Percentiles rank a stretch among this genome's conserved stretches.
phyloP scores from a whole-genome alignment of 2,113 vertebrate species.

The Corvus cornix region DNA sequence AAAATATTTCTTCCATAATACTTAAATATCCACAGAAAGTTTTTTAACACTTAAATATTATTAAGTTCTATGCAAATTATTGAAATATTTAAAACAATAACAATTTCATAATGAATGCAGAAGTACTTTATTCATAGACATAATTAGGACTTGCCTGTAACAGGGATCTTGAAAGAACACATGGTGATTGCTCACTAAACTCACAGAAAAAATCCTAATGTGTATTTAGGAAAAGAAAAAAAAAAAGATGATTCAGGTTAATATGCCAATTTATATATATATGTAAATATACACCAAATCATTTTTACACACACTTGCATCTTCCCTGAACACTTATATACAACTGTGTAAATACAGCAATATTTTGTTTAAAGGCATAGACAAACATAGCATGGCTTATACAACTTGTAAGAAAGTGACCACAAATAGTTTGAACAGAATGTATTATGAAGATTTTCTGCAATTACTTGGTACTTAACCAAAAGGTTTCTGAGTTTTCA shows the following conservation, averaged over 20 bases:
- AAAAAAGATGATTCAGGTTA: background rate
- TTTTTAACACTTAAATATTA: background rate
- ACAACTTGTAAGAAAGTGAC: background rate
- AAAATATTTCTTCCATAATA: background rate
- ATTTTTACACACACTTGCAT: background rate
- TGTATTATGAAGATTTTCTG: background rate
- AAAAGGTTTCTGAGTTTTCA: background rate
- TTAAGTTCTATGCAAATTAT: background rate
- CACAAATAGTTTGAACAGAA: background rate
- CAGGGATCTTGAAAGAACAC: constrained; percentile 95
- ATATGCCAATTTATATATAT: background rate
- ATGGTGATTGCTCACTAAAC: constrained; percentile 97
- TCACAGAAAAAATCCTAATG: constrained; percentile 97
- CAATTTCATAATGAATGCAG: background rate
- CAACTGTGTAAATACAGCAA: background rate
- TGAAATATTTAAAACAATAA: background rate
- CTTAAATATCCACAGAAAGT: background rate
- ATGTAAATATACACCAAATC: background rate
- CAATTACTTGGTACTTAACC: background rate
- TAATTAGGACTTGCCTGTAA: constrained; percentile 83
- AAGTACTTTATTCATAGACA: background rate
- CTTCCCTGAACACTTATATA: background rate
- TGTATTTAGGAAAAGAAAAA: background rate
- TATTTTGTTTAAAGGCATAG: background rate
- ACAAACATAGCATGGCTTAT: background rate